A percentile compares a stretch with the other conserved stretches of the same genome.
Conservation (phyloP, 2,797 vertebrate species). For the Sebastes trivittatus region DNA sequence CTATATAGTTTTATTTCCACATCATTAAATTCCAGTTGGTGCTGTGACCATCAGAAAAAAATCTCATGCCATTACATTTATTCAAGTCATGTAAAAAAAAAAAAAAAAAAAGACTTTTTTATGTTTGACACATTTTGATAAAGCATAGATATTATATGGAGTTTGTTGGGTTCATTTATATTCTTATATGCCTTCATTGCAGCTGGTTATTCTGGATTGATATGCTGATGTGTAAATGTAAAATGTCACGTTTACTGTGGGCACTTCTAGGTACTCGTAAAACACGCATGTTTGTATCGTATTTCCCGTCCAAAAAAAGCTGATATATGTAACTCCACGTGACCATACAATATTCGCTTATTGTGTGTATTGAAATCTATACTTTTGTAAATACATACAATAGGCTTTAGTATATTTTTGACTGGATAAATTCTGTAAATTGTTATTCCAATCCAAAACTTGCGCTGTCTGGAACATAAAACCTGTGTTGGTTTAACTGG, state of each 20-base stretch:
- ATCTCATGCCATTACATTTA: slow-evolving; percentile 64
- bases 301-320: slow-evolving; percentile 58
- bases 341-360: slow-evolving; percentile 62
- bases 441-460: slow-evolving; percentile 22
- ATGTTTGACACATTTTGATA: slow-evolving; percentile 71
- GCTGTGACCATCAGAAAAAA: slow-evolving; percentile 66
- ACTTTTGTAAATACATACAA: slow-evolving; percentile 71
- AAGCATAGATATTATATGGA: slow-evolving; percentile 61
- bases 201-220: slow-evolving; percentile 67
- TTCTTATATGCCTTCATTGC: slow-evolving; percentile 71
- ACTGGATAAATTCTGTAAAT: slow-evolving; percentile 24
- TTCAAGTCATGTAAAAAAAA: slow-evolving; percentile 20
- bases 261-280: slow-evolving; percentile 69
- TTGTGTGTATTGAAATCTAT: slow-evolving; percentile 68
- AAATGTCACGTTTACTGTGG: slow-evolving; percentile 76
- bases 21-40: slow-evolving; percentile 68
- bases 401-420: slow-evolving; percentile 65
- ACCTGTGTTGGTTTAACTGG: slow-evolving; percentile 25
- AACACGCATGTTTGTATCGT: slow-evolving; percentile 81
- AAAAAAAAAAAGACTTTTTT: slow-evolving; percentile 34
- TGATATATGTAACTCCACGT: slow-evolving; percentile 65
- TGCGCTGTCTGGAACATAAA: slow-evolving; percentile 26
- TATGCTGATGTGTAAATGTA: slow-evolving; percentile 79
- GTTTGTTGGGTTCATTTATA: slow-evolving; percentile 68
- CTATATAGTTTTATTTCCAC: slow-evolving; percentile 60